A percentile compares a stretch with the other conserved stretches of the same genome.
These are phyloP conservation scores for Pocillopora damicornis DNA, from an alignment of 64 coral and sea anemone genomes.

Conservation along the genomic window DNA sequence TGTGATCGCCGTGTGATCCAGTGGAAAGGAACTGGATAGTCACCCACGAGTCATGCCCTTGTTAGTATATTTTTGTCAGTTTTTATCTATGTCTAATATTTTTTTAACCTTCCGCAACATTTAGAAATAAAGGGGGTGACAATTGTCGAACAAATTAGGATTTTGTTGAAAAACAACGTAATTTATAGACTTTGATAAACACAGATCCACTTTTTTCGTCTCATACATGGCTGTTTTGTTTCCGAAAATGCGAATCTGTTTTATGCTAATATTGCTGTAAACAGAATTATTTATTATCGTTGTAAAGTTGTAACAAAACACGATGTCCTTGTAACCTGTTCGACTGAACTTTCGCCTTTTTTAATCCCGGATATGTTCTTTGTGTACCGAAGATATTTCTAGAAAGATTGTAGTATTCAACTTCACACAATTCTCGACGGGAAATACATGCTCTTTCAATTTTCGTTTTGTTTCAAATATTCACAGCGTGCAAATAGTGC, in stretches of 20 bases:
- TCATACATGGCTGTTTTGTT: neutral
- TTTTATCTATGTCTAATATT: neutral
- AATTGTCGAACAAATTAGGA: too few species aligned
- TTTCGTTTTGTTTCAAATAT: constrained; percentile 10
- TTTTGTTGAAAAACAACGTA: too few species aligned
- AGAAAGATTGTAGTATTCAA: neutral
- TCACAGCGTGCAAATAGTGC: neutral
- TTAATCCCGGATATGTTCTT: neutral
- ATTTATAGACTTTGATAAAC: neutral
- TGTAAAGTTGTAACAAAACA: neutral
- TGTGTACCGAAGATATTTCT: neutral
- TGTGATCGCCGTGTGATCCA: neutral
- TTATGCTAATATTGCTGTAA: neutral
- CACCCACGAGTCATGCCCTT: neutral
- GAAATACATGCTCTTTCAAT: neutral
- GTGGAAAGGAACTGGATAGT: neutral
- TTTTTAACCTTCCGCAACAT: neutral
- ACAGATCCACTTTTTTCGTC: neutral
- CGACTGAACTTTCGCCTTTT: too few species aligned
- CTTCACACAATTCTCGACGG: neutral
- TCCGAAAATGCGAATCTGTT: neutral
- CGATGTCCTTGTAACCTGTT: too few species aligned
- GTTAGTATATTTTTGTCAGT: neutral
- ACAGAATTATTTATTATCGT: neutral
- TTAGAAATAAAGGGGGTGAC: too few species aligned